Conservation (phyloP, 2,888 invertebrate genomes). For the Xylocampa areola region DNA sequence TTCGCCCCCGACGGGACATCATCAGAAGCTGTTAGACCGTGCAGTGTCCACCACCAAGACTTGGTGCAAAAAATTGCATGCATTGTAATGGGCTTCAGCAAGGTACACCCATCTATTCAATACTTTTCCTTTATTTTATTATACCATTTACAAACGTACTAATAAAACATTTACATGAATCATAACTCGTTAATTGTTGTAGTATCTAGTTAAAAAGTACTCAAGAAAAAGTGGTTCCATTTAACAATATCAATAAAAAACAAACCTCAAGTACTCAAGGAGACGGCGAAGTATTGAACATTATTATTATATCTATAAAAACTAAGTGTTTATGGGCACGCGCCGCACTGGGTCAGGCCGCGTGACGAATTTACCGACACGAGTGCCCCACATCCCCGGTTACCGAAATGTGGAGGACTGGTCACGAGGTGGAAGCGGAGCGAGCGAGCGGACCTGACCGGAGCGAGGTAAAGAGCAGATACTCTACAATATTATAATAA, state of each 20-base stretch:
- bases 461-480: not conserved
- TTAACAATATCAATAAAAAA: constrained; percentile 23
- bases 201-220: constrained; percentile 3
- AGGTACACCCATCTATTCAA: too few species aligned
- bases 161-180: too few species aligned
- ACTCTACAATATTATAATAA: not conserved
- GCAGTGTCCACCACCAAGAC: too few species aligned
- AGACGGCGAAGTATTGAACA: constrained; percentile 46
- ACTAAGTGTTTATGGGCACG: constrained; percentile 69
- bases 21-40: too few species aligned
- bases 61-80: too few species aligned
- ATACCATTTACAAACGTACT: too few species aligned
- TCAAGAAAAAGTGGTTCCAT: not conserved
- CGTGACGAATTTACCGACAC: constrained; percentile 78
- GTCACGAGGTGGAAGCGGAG: constrained; percentile 30
- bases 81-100: too few species aligned
- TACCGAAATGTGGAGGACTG: constrained; percentile 51
- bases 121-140: too few species aligned
- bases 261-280: constrained; percentile 19
- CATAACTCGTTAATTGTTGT: not conserved
- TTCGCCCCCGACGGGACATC: too few species aligned
- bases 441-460: constrained; percentile 1
- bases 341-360: constrained; percentile 76
- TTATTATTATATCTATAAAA: constrained; percentile 58
- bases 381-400: constrained; percentile 73